phyloP scores from a whole-genome alignment of 2,888 invertebrate species.

The Epistrophe eligans region DNA sequence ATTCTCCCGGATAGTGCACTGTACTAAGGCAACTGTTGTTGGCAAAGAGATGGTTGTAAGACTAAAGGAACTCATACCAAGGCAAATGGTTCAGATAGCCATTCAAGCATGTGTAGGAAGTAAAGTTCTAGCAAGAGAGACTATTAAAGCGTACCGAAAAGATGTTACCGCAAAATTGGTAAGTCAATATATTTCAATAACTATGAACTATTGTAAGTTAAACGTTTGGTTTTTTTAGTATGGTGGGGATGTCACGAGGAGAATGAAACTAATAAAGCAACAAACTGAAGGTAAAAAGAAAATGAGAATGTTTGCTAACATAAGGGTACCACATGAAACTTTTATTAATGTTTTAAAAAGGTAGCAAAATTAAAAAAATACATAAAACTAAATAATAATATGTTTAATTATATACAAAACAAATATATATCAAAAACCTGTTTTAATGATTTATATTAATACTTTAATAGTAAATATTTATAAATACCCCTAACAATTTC shows the following conservation, averaged over 20 bases:
- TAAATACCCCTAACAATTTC: no score
- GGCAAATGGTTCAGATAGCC: constrained; percentile 94
- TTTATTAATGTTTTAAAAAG: constrained; percentile 96
- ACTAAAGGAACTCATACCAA: constrained; percentile 93
- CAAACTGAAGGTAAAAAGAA: constrained; percentile 97
- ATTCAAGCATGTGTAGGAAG: constrained; percentile 93
- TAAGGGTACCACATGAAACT: constrained; percentile 95
- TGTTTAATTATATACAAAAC: no score
- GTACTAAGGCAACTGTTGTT: constrained; percentile 86
- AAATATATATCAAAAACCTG: no score
- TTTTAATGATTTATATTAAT: no score
- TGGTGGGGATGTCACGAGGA: constrained; percentile 95
- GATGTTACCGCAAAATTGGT: constrained; percentile 97
- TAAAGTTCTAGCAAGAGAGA: constrained; percentile 93
- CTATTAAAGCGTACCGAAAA: constrained; percentile 93
- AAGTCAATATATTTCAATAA: constrained; percentile 81
- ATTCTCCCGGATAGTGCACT: constrained; percentile 92
- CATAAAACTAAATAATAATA: no score
- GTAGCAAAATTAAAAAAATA: constrained; percentile 81
- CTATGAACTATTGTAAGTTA: neutral
- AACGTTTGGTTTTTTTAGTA: constrained; percentile 86
- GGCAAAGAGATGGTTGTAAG: constrained; percentile 90
- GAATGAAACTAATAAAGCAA: constrained; percentile 93
- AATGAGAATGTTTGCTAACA: constrained; percentile 95
- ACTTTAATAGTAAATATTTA: no score